Percentiles rank a stretch among this genome's conserved stretches.
These are phyloP conservation scores for Asarcornis scutulata DNA, from an alignment of 2,113 vertebrate species.

Conservation along the genomic window DNA sequence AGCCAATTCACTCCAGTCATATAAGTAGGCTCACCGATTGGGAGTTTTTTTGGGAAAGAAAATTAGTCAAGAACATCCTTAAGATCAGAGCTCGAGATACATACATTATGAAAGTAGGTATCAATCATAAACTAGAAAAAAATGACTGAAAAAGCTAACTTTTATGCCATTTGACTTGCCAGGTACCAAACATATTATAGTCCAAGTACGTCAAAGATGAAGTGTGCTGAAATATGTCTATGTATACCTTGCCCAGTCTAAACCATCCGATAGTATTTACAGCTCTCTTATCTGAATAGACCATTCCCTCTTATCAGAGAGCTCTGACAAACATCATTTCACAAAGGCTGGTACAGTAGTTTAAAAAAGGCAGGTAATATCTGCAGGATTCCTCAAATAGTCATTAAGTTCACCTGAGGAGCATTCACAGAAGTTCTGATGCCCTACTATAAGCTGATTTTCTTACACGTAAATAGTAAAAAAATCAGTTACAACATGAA, in stretches of 20 bases:
- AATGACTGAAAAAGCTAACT: not conserved
- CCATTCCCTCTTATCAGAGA: not conserved
- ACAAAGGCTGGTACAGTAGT: not conserved
- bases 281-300: not conserved
- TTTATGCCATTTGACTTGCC: not conserved
- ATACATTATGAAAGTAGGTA: not conserved
- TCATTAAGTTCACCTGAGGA: not conserved
- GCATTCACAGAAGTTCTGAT: not conserved
- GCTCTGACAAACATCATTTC: not conserved
- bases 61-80: not conserved
- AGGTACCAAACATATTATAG: not conserved
- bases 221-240: not conserved
- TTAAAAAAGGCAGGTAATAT: not conserved
- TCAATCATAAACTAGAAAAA: not conserved
- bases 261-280: not conserved
- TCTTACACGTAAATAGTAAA: not conserved
- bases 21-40: fast-evolving
- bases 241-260: not conserved
- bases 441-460: not conserved
- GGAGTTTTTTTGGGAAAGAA: not conserved
- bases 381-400: not conserved
- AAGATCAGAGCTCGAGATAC: not conserved
- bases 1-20: not conserved
- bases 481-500: not conserved
- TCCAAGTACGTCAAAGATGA: not conserved